phyloP scores from a whole-genome alignment of 1,140 invertebrate genomes.

The Hylaeus volcanicus region DNA sequence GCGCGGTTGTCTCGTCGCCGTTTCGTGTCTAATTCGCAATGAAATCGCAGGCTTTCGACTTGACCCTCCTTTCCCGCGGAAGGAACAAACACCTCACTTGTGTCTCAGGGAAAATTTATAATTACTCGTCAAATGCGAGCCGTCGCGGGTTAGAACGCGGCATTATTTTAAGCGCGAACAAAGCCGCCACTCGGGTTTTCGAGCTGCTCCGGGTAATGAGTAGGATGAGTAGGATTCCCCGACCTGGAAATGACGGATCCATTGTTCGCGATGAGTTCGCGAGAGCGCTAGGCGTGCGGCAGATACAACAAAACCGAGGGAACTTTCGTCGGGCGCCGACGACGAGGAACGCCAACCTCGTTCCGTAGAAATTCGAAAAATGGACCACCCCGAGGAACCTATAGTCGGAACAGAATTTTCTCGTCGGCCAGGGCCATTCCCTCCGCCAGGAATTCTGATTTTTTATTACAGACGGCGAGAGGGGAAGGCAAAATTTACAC shows the following conservation, averaged over 20 bases:
- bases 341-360: constrained; percentile 22
- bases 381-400: too few relatives aligned
- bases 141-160: background rate
- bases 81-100: background rate
- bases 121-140: constrained; percentile 20
- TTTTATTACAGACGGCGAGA: too few relatives aligned
- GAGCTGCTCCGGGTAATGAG: constrained; percentile 51
- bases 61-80: too few relatives aligned
- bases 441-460: too few relatives aligned
- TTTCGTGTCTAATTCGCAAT: background rate
- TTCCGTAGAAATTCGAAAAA: constrained; percentile 13
- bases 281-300: background rate
- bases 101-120: constrained; percentile 23
- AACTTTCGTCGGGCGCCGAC: constrained; percentile 17
- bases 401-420: too few relatives aligned
- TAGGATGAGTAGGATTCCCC: constrained; percentile 31
- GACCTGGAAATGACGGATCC: constrained; percentile 56
- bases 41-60: background rate
- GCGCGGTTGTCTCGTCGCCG: background rate
- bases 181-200: constrained; percentile 28
- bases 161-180: constrained; percentile 47
- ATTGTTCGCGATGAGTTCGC: constrained; percentile 51
- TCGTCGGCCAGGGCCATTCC: too few relatives aligned
- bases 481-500: too few relatives aligned
- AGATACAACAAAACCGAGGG: constrained; percentile 24